Evolutionary conservation across 2,797 vertebrate species (phyloP).

Genomic region (Danio albolineatus): DNA sequence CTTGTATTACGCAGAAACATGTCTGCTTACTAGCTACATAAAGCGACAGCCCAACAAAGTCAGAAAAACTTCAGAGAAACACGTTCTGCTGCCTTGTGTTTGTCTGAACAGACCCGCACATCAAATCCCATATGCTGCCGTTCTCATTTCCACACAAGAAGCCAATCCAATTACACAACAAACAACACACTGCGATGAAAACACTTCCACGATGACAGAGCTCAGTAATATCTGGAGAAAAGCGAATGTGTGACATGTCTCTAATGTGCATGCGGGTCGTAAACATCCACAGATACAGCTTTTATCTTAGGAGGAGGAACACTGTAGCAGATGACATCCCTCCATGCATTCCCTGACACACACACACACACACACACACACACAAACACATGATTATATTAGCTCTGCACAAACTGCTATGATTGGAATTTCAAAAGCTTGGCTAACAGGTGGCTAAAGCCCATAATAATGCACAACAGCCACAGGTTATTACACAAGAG

Average conservation of each 20-base stretch:
- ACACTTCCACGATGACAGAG: background rate
- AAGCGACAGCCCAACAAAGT: background rate
- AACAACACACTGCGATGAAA: background rate
- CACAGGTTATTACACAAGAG: background rate
- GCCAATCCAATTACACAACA: constrained; percentile 21
- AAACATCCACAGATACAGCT: background rate
- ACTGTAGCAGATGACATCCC: background rate
- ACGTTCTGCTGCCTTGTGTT: too few relatives aligned
- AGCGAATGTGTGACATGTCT: background rate
- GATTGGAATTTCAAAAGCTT: constrained; percentile 16
- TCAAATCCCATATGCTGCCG: background rate
- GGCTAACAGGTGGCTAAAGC: constrained; percentile 1
- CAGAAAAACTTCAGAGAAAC: constrained; percentile 3
- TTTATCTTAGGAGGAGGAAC: constrained; percentile 5
- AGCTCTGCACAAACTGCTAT: constrained; percentile 4
- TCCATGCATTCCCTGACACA: background rate
- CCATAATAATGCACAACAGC: background rate
- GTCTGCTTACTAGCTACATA: background rate
- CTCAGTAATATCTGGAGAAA: background rate
- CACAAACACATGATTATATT: background rate
- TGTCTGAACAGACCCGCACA: background rate
- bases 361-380: background rate
- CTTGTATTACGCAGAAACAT: background rate
- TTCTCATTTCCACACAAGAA: background rate
- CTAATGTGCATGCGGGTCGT: background rate